phyloP scores from a whole-genome alignment of 1,140 invertebrate genomes.

The Plodia interpunctella region DNA sequence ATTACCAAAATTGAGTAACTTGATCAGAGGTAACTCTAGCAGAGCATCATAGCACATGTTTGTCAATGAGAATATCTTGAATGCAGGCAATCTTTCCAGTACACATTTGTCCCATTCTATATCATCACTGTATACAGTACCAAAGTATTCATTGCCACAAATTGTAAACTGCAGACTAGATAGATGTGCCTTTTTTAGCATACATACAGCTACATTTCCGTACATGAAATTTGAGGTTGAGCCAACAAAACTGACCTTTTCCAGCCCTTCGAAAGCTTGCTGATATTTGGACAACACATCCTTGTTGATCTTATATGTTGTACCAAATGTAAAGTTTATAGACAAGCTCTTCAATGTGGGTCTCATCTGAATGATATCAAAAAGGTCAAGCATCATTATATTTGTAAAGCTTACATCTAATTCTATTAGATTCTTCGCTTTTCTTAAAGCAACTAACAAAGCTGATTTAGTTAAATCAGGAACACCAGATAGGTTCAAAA shows the following conservation, averaged over 20 bases:
- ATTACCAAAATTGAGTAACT: background rate
- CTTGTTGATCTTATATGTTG: background rate
- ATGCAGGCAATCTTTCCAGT: no score
- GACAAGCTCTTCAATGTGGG: background rate
- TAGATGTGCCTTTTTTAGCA: background rate
- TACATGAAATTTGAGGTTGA: background rate
- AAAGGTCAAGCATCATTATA: background rate
- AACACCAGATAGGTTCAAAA: background rate
- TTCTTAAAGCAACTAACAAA: background rate
- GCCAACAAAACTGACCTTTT: background rate
- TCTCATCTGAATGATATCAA: background rate
- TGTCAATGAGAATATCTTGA: no score
- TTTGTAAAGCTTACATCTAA: conserved; percentile 3
- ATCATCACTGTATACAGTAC: background rate
- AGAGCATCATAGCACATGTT: no score
- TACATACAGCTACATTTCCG: background rate
- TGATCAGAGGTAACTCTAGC: background rate
- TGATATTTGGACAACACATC: background rate
- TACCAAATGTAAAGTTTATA: background rate
- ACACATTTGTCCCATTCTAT: no score
- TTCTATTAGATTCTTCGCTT: background rate
- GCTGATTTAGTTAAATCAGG: background rate
- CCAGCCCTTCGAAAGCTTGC: background rate
- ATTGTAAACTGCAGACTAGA: background rate
- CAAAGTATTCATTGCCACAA: background rate